Evolutionary conservation across 2,888 invertebrate species (phyloP).

Genomic region (Drosophila ezoana): DNA sequence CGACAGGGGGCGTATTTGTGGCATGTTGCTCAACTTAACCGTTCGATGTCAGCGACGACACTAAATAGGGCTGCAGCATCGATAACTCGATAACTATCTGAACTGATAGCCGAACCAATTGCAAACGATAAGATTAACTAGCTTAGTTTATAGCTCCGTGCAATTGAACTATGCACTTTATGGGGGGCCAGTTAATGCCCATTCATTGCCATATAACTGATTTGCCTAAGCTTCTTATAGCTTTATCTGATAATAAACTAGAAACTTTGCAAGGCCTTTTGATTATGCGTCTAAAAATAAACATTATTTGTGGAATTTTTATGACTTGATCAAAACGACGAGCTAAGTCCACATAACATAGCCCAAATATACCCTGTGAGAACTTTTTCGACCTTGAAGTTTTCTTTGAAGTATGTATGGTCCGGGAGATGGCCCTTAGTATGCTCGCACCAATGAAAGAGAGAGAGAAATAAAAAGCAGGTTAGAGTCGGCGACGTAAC

Average conservation of each 20-base stretch:
- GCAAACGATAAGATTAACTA: constrained; percentile 16
- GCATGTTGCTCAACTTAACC: constrained; percentile 41
- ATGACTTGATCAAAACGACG: too few relatives aligned
- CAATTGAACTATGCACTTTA: not conserved
- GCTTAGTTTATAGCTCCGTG: not conserved
- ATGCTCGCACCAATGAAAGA: too few relatives aligned
- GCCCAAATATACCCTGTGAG: too few relatives aligned
- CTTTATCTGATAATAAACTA: not conserved
- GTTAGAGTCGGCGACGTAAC: too few relatives aligned
- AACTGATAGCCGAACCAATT: constrained; percentile 4
- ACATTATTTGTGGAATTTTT: not conserved
- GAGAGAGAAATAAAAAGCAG: too few relatives aligned
- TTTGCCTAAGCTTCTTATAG: not conserved
- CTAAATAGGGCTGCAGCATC: constrained; percentile 5
- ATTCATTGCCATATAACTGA: not conserved
- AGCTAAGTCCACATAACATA: too few relatives aligned
- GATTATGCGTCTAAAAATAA: not conserved
- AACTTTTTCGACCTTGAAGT: too few relatives aligned
- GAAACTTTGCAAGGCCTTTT: not conserved
- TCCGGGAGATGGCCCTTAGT: too few relatives aligned
- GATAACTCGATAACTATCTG: constrained; percentile 3
- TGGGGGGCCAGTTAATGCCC: not conserved
- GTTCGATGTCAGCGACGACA: constrained; percentile 1
- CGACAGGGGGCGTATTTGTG: constrained; percentile 71
- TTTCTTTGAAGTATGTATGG: too few relatives aligned